Evolutionary conservation across 2,888 invertebrate genomes (phyloP).

Genomic region (Corbicula japonica): DNA sequence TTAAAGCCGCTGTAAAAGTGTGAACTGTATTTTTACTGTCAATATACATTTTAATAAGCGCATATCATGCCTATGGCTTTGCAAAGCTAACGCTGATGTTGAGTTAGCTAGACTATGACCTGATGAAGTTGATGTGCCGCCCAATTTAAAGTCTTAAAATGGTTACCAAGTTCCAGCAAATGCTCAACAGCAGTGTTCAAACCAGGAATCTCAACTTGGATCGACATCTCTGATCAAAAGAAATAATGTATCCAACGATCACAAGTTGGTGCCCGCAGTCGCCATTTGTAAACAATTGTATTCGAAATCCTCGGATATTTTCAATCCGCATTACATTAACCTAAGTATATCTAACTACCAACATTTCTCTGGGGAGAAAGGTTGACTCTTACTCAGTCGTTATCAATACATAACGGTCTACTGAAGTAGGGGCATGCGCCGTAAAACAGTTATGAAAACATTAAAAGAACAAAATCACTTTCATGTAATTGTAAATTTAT

Average conservation of each 20-base stretch:
- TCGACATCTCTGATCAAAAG: constrained; percentile 57
- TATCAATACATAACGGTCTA: too few relatives aligned
- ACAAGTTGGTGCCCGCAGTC: constrained; percentile 1
- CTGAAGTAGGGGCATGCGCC: too few relatives aligned
- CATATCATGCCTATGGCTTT: neutral
- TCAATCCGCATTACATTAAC: constrained; percentile 5
- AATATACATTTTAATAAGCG: neutral
- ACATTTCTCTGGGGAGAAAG: too few relatives aligned
- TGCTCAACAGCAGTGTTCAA: constrained; percentile 78
- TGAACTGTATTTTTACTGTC: neutral
- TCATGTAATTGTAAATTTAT: too few relatives aligned
- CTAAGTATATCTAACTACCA: too few relatives aligned
- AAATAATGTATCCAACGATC: neutral
- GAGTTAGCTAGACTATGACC: neutral
- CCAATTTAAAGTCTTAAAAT: neutral
- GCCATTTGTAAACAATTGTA: constrained; percentile 46
- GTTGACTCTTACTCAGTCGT: too few relatives aligned
- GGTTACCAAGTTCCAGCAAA: constrained; percentile 77
- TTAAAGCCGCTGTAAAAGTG: neutral
- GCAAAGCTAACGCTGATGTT: neutral
- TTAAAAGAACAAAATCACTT: too few relatives aligned
- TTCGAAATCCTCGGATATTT: constrained; percentile 11
- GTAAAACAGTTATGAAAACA: too few relatives aligned
- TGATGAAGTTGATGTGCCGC: neutral
- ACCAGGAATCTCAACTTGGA: constrained; percentile 70